These are phyloP conservation scores for Bimastos eiseni DNA, from an alignment of 2,888 invertebrate species.

Conservation along the genomic window DNA sequence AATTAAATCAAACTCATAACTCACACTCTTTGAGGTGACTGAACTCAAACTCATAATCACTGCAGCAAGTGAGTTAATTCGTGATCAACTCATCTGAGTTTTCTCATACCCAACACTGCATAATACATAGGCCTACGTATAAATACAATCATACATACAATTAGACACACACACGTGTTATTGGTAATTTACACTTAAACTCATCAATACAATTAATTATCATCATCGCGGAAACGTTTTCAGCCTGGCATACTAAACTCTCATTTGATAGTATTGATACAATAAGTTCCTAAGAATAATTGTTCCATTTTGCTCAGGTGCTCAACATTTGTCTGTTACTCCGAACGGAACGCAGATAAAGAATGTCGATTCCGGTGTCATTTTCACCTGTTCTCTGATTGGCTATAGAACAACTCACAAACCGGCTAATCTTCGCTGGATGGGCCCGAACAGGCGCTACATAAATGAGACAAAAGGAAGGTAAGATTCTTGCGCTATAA, in stretches of 20 bases:
- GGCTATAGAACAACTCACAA: neutral
- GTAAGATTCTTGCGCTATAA: neutral
- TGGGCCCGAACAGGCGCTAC: conserved; percentile 15
- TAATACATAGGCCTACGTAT: no score
- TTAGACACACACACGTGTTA: neutral
- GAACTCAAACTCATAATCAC: no score
- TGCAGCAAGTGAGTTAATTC: no score
- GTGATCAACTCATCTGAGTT: no score
- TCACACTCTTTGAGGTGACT: no score
- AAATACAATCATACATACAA: no score
- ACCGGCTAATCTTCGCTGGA: neutral
- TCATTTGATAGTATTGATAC: neutral
- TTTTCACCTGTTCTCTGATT: conserved; percentile 30
- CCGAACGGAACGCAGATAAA: conserved; percentile 32
- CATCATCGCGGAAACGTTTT: neutral
- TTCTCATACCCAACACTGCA: no score
- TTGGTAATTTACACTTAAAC: neutral
- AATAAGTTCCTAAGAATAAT: neutral
- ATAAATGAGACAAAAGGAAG: conserved; percentile 24
- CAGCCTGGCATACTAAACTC: neutral
- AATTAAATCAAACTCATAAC: no score
- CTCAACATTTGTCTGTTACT: conserved; percentile 15
- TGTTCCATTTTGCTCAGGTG: neutral
- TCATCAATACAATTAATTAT: neutral
- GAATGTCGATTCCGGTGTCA: conserved; percentile 29